Percentiles rank a stretch among this genome's conserved stretches.
Conservation (phyloP, 1,140 invertebrate species). For the Anadara kagoshimensis region DNA sequence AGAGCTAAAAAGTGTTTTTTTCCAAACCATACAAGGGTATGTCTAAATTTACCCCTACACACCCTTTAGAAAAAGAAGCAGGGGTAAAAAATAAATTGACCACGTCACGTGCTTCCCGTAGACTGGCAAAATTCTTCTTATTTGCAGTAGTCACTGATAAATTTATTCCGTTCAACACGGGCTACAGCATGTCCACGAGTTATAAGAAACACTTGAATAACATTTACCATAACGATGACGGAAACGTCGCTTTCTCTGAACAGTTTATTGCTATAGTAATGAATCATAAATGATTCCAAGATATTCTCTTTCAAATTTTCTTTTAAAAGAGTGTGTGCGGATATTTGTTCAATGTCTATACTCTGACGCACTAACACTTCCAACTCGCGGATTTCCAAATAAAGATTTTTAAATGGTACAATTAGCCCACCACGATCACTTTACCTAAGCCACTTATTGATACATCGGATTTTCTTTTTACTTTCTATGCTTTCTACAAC, state of each 20-base stretch:
- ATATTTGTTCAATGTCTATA: background rate
- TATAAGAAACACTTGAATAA: background rate
- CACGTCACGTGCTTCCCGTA: too few relatives aligned
- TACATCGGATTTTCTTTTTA: background rate
- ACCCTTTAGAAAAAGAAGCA: too few relatives aligned
- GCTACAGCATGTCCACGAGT: slow-evolving; percentile 2
- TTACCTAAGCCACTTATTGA: slow-evolving; percentile 7
- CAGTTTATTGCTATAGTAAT: background rate
- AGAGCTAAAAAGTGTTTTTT: too few relatives aligned
- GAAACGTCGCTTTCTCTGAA: background rate
- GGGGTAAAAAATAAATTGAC: too few relatives aligned
- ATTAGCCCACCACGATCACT: slow-evolving; percentile 11
- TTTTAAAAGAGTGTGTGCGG: slow-evolving; percentile 1
- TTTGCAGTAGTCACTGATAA: too few relatives aligned
- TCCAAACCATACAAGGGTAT: too few relatives aligned
- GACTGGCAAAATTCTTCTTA: too few relatives aligned
- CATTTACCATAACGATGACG: background rate
- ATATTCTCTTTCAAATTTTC: background rate
- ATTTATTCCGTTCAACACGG: background rate
- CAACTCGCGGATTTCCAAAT: slow-evolving; percentile 6
- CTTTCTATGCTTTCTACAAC: slow-evolving; percentile 4
- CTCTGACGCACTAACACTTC: background rate
- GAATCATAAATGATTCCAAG: background rate
- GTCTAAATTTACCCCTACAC: too few relatives aligned
- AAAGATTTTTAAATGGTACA: slow-evolving; percentile 9